phyloP scores from a whole-genome alignment of 2,113 vertebrate species.

The Dromaius novaehollandiae region DNA sequence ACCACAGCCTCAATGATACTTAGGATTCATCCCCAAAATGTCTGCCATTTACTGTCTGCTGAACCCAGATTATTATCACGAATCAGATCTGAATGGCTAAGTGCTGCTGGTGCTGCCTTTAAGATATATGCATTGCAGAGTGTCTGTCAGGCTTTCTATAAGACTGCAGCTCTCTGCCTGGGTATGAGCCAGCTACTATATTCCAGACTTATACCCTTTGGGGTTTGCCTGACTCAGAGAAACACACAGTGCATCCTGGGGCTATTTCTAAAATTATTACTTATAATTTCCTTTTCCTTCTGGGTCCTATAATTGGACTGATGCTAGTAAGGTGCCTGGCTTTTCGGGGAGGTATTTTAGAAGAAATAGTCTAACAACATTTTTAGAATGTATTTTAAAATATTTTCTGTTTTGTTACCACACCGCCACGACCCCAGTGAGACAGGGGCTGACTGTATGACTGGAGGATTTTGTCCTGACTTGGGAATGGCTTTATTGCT shows the following conservation, averaged over 20 bases:
- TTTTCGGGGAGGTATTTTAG: background rate
- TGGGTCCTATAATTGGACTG: background rate
- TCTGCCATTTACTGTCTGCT: background rate
- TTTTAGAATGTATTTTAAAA: background rate
- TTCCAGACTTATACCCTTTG: background rate
- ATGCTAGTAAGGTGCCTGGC: background rate
- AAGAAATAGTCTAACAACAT: background rate
- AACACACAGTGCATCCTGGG: background rate
- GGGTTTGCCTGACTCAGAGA: conserved; percentile 7
- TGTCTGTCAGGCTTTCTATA: conserved; percentile 11
- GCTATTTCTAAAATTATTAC: conserved; percentile 32
- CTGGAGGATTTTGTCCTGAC: background rate
- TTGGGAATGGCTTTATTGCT: background rate
- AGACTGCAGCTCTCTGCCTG: background rate
- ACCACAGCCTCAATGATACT: background rate
- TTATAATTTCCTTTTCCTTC: conserved; percentile 4
- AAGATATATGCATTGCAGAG: background rate
- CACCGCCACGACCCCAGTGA: background rate
- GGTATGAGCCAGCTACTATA: background rate
- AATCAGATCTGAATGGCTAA: background rate
- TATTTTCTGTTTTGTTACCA: background rate
- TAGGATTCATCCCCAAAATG: background rate
- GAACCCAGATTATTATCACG: background rate
- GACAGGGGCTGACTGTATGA: background rate
- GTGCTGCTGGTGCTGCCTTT: background rate